phyloP scores from a whole-genome alignment of 2,888 invertebrate genomes.

The Octonoba sinensis region DNA sequence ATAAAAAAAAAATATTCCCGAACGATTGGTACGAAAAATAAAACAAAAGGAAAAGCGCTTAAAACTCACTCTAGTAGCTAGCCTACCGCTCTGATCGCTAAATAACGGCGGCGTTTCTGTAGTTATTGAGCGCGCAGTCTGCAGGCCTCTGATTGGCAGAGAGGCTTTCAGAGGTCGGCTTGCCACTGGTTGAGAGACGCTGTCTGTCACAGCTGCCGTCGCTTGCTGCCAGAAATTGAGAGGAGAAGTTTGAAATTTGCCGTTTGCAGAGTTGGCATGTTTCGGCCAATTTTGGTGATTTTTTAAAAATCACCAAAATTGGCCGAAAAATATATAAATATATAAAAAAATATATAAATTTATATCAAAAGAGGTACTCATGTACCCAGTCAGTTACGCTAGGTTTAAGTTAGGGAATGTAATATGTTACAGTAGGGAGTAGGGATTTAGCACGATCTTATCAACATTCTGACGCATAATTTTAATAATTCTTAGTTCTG shows the following conservation, averaged over 20 bases:
- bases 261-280: conserved; percentile 2
- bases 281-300: neutral
- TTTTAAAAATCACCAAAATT: neutral
- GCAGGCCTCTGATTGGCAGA: conserved; percentile 52
- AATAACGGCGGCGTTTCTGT: conserved; percentile 60
- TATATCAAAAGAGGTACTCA: no score
- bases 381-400: no score
- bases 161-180: conserved; percentile 61
- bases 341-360: neutral
- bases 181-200: conserved; percentile 62
- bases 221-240: conserved; percentile 51
- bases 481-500: no score
- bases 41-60: conserved; percentile 31
- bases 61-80: conserved; percentile 54
- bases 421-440: no score
- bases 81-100: conserved; percentile 58
- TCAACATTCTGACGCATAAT: no score
- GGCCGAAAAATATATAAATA: neutral
- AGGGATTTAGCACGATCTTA: no score
- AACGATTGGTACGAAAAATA: no score
- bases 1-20: no score
- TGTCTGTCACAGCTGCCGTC: conserved; percentile 58
- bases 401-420: no score
- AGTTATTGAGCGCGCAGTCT: conserved; percentile 62
- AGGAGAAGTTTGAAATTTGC: conserved; percentile 19